Conservation (phyloP, 2,797 vertebrate species). For the Buceros bicornis region DNA sequence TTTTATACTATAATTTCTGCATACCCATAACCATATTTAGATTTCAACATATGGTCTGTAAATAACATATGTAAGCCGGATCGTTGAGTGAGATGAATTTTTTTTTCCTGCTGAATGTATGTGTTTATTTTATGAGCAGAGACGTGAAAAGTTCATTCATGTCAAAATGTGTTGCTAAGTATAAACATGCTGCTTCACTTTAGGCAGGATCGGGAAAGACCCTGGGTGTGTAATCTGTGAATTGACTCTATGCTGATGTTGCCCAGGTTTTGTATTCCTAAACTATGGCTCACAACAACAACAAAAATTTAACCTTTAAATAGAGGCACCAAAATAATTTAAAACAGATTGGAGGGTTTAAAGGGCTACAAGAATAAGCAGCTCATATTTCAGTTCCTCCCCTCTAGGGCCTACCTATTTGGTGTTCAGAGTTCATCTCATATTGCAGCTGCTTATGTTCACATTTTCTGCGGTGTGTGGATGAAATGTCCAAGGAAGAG, state of each 20-base stretch:
- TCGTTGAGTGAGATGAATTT: slow-evolving; percentile 58
- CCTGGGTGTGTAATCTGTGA: slow-evolving; percentile 71
- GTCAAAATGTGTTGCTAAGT: slow-evolving; percentile 75
- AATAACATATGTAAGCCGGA: slow-evolving; percentile 54
- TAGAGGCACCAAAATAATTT: slow-evolving; percentile 79
- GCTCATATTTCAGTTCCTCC: slow-evolving; percentile 74
- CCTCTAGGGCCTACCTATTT: slow-evolving; percentile 72
- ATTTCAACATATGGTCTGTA: slow-evolving; percentile 54
- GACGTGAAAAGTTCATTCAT: slow-evolving; percentile 77
- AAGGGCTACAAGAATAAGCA: slow-evolving; percentile 73
- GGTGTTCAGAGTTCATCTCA: slow-evolving; percentile 76
- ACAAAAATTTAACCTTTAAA: slow-evolving; percentile 78
- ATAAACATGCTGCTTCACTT: slow-evolving; percentile 77
- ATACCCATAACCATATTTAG: slow-evolving; percentile 52
- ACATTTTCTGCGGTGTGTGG: slow-evolving; percentile 58
- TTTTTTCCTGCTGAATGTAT: slow-evolving; percentile 54
- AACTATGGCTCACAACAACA: slow-evolving; percentile 69
- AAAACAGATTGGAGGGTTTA: slow-evolving; percentile 77
- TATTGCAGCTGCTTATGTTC: slow-evolving; percentile 70
- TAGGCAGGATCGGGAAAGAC: slow-evolving; percentile 71
- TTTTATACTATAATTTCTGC: slow-evolving; percentile 47
- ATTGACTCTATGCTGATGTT: slow-evolving; percentile 73
- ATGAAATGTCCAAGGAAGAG: slow-evolving; percentile 47
- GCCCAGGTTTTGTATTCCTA: slow-evolving; percentile 65
- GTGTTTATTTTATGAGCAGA: slow-evolving; percentile 77